Percentiles rank a stretch among this genome's conserved stretches.
phyloP scores from a whole-genome alignment of 2,113 vertebrate genomes.

The Oreochromis spilurus region DNA sequence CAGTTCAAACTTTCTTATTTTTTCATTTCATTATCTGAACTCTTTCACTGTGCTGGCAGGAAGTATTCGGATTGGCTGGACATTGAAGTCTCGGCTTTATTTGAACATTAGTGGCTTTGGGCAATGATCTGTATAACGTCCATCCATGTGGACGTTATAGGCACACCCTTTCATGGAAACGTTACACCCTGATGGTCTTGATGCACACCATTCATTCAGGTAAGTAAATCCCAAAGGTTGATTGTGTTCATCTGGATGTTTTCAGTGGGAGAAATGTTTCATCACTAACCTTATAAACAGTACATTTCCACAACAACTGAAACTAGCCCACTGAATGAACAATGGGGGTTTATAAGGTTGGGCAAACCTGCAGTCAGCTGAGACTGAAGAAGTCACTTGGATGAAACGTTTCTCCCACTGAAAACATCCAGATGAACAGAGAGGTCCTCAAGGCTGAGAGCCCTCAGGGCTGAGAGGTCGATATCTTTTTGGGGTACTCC shows the following conservation, averaged over 20 bases:
- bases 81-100: not conserved
- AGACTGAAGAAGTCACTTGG: not conserved
- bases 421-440: not conserved
- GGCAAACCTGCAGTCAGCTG: not conserved
- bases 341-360: not conserved
- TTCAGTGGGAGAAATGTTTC: not conserved
- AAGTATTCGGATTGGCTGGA: not conserved
- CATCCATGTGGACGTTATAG: fast-evolving
- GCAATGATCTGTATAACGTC: not conserved
- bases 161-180: not conserved
- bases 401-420: not conserved
- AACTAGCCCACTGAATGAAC: not conserved
- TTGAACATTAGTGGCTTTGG: not conserved
- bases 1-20: not conserved
- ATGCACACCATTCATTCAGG: not conserved
- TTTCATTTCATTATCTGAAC: not conserved
- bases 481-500: not conserved
- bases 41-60: not conserved
- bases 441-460: too few relatives aligned
- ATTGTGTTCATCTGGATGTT: not conserved
- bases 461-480: too few relatives aligned
- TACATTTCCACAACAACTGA: not conserved
- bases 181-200: not conserved
- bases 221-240: not conserved
- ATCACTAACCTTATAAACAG: not conserved